Evolutionary conservation across 2,888 invertebrate genomes (phyloP), one percentile per base, ranked within the genome.

Genomic region (Mycalesis mineus): DNA sequence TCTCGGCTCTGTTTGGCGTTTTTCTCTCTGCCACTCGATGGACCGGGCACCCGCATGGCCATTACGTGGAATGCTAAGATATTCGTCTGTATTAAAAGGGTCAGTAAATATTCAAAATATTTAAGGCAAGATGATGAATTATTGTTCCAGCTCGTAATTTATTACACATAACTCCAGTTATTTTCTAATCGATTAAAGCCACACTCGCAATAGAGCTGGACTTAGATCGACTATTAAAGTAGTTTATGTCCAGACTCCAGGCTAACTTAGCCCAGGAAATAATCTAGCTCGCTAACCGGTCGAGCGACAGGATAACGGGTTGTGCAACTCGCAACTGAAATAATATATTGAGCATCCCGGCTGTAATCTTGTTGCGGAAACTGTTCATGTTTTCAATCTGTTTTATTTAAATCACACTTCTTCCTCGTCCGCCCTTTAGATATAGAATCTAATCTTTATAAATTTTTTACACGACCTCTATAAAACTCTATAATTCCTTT

Each of bases 201-300:
- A 13, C 6, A 47, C 11, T 31, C 31, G 29, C 45, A 13, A 9
- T 13, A 6, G 8, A 31, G 47, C 31, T 5, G 15, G 28, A 31
- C 40, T 31, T 15, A 14, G 9, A 15, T 41, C 11, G 15, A 22
- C 51, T 13, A 29, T 41, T 51, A 28, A 41, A 40, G 29, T 51
- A 41, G 29, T 40, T 51, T 40, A 51, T 29, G 14, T 40, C 9
- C 15, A 40, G 14, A 11, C 15, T 31, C 68, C 68, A 55, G 53
- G 54, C 17, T 49, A 61, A 70, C 68, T 77, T 77, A 22, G 29
- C 11, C 14, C 51, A 29, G 67, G 59, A 61, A 62, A 64, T 64
- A 65, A 69, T 63, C 63, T 50, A 61, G 63, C 57, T 37, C 0
- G 22, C 58, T 54, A 62, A 66, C 65, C 70, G 70, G 72, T 70